Percentiles rank a stretch among this genome's conserved stretches.
Evolutionary conservation across 2,888 invertebrate genomes (phyloP).

Genomic region (Ashinkailepas kermadecensis): DNA sequence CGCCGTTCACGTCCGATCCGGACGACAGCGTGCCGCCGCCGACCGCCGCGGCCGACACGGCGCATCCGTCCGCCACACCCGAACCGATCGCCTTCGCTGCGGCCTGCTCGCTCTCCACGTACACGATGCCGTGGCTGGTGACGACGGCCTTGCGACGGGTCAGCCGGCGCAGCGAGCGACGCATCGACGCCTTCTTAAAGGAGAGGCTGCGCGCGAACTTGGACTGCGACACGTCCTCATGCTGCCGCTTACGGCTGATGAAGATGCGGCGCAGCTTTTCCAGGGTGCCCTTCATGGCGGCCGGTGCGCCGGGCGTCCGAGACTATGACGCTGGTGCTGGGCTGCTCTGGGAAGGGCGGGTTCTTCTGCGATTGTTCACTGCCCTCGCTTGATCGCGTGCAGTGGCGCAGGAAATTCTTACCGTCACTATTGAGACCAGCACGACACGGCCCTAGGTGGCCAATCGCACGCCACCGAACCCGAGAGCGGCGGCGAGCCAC

Average conservation of each 20-base stretch:
- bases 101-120: background rate
- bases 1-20: too few species aligned
- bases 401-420: too few species aligned
- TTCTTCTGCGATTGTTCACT: too few species aligned
- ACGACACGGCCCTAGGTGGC: too few species aligned
- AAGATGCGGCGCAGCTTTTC: background rate
- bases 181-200: conserved; percentile 32
- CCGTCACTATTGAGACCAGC: too few species aligned
- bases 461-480: too few species aligned
- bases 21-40: background rate
- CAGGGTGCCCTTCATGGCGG: background rate
- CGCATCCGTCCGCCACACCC: background rate
- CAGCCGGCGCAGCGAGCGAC: conserved; percentile 28
- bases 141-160: conserved; percentile 1
- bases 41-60: background rate
- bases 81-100: background rate
- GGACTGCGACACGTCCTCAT: background rate
- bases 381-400: too few species aligned
- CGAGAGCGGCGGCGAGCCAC: too few species aligned
- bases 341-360: too few species aligned
- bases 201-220: conserved; percentile 31
- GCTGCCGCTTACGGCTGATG: background rate
- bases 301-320: background rate
- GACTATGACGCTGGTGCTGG: too few species aligned
- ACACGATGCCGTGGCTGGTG: conserved; percentile 17